Evolutionary conservation across 2,797 vertebrate species (phyloP).

Genomic region (Coilia nasus): DNA sequence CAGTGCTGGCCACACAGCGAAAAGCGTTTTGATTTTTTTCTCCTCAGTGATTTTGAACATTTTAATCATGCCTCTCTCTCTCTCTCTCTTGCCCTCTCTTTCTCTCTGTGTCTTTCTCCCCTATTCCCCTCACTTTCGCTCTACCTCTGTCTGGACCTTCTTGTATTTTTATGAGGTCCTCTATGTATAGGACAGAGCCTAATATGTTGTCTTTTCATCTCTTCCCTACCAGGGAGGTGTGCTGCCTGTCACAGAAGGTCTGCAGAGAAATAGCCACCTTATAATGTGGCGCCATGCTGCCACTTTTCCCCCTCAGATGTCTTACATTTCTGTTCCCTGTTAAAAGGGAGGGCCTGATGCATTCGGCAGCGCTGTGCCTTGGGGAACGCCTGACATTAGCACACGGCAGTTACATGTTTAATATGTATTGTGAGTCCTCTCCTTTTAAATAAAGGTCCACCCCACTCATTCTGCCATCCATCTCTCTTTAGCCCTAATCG

Average conservation of each 20-base stretch:
- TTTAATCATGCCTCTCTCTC: background rate
- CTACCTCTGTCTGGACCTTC: background rate
- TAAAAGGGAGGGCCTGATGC: constrained; percentile 60
- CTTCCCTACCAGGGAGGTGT: constrained; percentile 48
- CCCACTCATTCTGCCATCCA: constrained; percentile 40
- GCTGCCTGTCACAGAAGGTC: constrained; percentile 47
- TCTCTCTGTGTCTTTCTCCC: too few species aligned
- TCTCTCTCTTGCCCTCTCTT: too few species aligned
- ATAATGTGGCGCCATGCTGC: background rate
- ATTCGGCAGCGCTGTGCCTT: constrained; percentile 58
- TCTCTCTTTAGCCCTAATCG: constrained; percentile 44
- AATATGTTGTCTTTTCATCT: background rate
- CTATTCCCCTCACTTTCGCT: background rate
- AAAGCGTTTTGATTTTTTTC: background rate
- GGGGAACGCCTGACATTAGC: constrained; percentile 73
- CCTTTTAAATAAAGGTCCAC: constrained; percentile 56
- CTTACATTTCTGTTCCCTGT: background rate
- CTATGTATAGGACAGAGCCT: background rate
- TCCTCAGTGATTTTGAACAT: background rate
- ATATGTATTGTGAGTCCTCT: constrained; percentile 63
- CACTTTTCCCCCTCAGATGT: background rate
- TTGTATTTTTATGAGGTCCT: background rate
- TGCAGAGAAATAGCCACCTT: background rate
- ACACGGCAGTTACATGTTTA: constrained; percentile 65
- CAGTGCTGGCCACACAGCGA: background rate